Percentiles rank a stretch among this genome's conserved stretches.
Conservation (phyloP, 2,888 invertebrate genomes). For the Machimus rusticus region DNA sequence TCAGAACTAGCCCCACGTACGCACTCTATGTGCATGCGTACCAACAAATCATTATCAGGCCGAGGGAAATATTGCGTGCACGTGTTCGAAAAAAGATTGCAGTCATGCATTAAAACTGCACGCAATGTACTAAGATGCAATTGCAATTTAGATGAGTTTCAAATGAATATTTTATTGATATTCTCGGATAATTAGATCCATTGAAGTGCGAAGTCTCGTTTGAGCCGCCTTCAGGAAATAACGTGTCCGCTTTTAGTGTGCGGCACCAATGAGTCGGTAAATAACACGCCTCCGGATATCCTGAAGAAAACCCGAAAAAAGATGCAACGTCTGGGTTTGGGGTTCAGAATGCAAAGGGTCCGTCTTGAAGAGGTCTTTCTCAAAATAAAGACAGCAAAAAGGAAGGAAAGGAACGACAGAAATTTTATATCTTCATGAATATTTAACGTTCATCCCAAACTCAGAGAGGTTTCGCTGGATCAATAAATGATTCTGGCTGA, state of each 20-base stretch:
- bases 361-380: not conserved
- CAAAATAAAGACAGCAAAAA: not conserved
- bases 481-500: not conserved
- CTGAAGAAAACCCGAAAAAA: not conserved
- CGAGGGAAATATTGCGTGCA: not conserved
- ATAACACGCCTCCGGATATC: slow-evolving; percentile 12
- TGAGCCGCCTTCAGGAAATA: not conserved
- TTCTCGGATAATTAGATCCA: not conserved
- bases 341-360: not conserved
- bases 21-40: not conserved
- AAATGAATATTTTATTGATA: not conserved
- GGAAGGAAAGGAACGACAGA: not conserved
- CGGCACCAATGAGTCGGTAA: not conserved
- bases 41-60: not conserved
- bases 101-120: not conserved
- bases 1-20: not conserved
- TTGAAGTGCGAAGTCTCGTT: not conserved
- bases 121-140: not conserved
- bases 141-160: not conserved
- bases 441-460: not conserved
- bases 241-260: not conserved
- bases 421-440: not conserved
- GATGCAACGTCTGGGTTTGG: not conserved
- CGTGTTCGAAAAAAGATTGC: not conserved
- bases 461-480: not conserved